phyloP scores from a whole-genome alignment of 1,140 invertebrate species.

The Mycetomoellerius zeteki region DNA sequence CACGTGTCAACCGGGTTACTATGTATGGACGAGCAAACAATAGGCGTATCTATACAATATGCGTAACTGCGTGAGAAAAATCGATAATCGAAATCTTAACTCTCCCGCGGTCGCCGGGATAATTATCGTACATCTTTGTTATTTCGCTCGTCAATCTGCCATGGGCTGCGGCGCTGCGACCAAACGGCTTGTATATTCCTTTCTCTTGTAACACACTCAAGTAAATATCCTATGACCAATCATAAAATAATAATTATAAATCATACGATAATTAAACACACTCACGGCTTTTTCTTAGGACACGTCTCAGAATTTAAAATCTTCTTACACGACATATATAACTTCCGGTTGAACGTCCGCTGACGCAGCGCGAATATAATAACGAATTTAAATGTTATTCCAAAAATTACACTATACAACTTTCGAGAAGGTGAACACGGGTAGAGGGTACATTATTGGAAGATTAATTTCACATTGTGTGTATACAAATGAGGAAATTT shows the following conservation, averaged over 20 bases:
- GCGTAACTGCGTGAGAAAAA: slow-evolving; percentile 71
- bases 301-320: not conserved
- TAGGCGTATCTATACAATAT: slow-evolving; percentile 32
- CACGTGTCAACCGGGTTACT: slow-evolving; percentile 60
- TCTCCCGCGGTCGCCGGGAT: slow-evolving; percentile 71
- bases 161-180: not conserved
- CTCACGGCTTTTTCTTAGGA: not conserved
- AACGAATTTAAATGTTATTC: slow-evolving; percentile 3
- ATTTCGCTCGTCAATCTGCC: slow-evolving; percentile 72
- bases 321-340: not conserved
- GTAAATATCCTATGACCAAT: slow-evolving; percentile 68
- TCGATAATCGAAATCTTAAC: slow-evolving; percentile 78
- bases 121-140: slow-evolving; percentile 73
- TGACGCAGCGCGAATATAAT: not conserved
- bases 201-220: slow-evolving; percentile 57
- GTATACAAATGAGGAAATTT: not conserved
- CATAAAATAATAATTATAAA: slow-evolving; percentile 24
- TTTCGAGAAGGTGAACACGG: not conserved
- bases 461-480: not conserved
- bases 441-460: not conserved
- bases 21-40: slow-evolving; percentile 30
- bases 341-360: not conserved
- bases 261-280: slow-evolving; percentile 3
- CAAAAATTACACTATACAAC: not conserved
- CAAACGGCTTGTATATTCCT: slow-evolving; percentile 52